phyloP scores from a whole-genome alignment of 2,113 vertebrate genomes.

The Synodontis membranacea region DNA sequence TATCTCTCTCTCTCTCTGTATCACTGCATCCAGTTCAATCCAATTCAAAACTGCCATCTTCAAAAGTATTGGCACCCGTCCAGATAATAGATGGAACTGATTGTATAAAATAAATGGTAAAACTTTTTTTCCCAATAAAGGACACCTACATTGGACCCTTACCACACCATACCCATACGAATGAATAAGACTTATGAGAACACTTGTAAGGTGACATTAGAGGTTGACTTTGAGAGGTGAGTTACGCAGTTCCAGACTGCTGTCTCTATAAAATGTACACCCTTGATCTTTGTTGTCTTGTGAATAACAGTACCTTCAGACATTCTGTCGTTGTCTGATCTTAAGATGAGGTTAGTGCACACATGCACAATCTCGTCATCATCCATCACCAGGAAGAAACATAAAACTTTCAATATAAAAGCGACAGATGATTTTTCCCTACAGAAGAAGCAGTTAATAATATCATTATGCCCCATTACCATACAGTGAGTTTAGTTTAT shows the following conservation, averaged over 20 bases:
- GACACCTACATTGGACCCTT: background rate
- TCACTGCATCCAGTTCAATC: background rate
- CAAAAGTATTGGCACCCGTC: constrained; percentile 1
- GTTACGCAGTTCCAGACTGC: background rate
- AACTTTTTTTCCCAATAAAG: background rate
- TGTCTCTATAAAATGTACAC: background rate
- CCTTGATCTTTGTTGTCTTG: background rate
- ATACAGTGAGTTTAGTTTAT: background rate
- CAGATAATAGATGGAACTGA: background rate
- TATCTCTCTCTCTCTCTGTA: background rate
- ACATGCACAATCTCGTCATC: background rate
- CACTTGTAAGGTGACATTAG: background rate
- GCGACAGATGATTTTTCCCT: background rate
- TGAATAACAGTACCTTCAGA: background rate
- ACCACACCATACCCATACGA: background rate
- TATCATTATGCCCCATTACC: background rate
- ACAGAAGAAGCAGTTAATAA: background rate
- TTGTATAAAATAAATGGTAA: background rate
- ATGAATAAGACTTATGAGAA: background rate
- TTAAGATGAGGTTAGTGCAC: background rate
- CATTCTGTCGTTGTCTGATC: background rate
- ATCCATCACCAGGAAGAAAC: background rate
- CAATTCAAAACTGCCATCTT: background rate
- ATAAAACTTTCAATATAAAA: background rate
- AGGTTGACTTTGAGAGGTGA: background rate